Base-by-base conservation (phyloP, 2,113 vertebrate species). In the Ctenomys sociabilis region DNA sequence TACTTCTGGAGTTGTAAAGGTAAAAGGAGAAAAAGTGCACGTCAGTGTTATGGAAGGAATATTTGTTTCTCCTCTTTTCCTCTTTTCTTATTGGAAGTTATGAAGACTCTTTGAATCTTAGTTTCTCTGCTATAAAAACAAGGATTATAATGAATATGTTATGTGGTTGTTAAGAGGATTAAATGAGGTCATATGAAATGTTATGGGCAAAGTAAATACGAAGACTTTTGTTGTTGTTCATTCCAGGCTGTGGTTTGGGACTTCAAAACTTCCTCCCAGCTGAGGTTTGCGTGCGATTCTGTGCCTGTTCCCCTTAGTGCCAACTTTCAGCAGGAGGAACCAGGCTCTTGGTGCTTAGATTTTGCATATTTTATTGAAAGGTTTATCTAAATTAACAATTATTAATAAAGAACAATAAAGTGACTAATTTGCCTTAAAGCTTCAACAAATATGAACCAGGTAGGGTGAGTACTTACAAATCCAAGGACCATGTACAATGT, bases 201-300 rank as follows among this genome's bases (percentile, higher is more conserved):
- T 95, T 95, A 95, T 80, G 64, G 54, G 72, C 61, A 93, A 94
- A 89, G 54, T 84, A 95, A 96, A 93, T 75, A 94, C 19, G 63
- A 40, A n/a, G n/a, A 26, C 3, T 70, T 93, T 66, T 87, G 35
- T 4, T 70, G 45, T 91, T 57, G 30, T 37, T 95, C 11, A 82
- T 81, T 93, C 86, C 45, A 70, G 40, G 91, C 21, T 5, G 87
- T 85, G 26, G 90, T 75, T 93, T 66, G 43, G 89, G 26, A 30
- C 45, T 96, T 95, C 68, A 57, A 63, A 24, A 84, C 49, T 93
- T 73, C 75, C 57, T 93, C 37, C 40, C 7, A 73, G 35, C 12
- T 88, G 85, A 85, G 37, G 9, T 3, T 57, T 5, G 68, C 85
- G 49, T 40, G 75, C 16, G 30, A 89, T 87, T 91, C 59, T 94